Percentiles rank a stretch among this genome's conserved stretches.
Evolutionary conservation across 2,888 invertebrate genomes (phyloP).

Genomic region (Tipula vernalis): DNA sequence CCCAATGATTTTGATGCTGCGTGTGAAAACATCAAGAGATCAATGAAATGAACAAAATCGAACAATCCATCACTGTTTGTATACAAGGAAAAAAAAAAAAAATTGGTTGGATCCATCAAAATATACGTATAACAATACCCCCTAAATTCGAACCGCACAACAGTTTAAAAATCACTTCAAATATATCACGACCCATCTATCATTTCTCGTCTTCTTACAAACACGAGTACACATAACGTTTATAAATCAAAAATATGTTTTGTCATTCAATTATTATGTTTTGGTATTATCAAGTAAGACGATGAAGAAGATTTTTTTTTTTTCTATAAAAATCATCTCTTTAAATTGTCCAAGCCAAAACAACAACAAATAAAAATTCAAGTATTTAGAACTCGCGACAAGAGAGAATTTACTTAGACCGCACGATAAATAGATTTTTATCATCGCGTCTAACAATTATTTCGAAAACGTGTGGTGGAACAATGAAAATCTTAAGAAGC

Average conservation of each 20-base stretch:
- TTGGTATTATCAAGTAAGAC: not conserved
- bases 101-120: not conserved
- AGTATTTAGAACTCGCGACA: not conserved
- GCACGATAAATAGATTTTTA: not conserved
- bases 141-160: not conserved
- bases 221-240: not conserved
- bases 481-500: conserved; percentile 1
- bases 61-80: not conserved
- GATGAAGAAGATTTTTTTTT: not conserved
- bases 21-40: not conserved
- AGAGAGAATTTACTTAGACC: not conserved
- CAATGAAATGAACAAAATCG: not conserved
- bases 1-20: not conserved
- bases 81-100: not conserved
- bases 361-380: not conserved
- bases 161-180: not conserved
- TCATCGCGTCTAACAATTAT: conserved; percentile 4
- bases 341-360: not conserved
- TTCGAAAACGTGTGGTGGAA: not conserved
- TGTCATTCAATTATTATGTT: not conserved
- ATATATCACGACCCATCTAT: not conserved
- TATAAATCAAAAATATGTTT: not conserved
- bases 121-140: not conserved
- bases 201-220: not conserved
- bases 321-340: not conserved